Base-by-base conservation (phyloP, 1,140 invertebrate genomes). In the Prorops nasuta region DNA sequence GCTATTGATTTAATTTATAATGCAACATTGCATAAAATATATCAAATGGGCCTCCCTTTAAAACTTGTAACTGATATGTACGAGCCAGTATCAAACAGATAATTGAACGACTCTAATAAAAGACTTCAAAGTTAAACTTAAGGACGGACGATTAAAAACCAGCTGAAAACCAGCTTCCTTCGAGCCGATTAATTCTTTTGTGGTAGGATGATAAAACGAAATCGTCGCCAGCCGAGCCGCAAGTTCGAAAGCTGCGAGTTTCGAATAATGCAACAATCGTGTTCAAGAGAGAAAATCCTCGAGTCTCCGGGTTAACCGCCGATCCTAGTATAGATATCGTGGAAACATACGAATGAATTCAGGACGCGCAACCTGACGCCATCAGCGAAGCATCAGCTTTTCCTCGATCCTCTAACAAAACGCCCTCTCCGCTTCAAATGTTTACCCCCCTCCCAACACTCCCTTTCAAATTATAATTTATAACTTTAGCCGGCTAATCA, bases 211-310 rank as follows among this genome's bases (percentile, higher is more conserved):
- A 41, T 24, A 39, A 41, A 46, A 40, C 44, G 57, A 51, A 43
- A 21, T 36, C 46, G 38, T 48, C 49, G 49, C 31, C 47, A 50
- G 62, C 48, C 24, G 24, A 10, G 4, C 24, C 65, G 46, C 69
- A 70, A 72, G 65, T 72, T 76, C 66, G 61, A 71, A 74, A 69
- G 70, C 72, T 63, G 62, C 44, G 59, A 62, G 56, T 56, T 48
- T 49, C 59, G 70, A 72, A 74, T 74, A 72, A 72, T 74, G 67
- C 64, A 72, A 72, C 71, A 71, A 67, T 74, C 69, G 60, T 73
- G 67, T 68, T 60, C 54, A 49, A 56, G 58, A 55, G 51, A 49
- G 52, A 43, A 60, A 48, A 60, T 59, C 51, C 16, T 44, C 32
- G 39, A 51, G 44, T 50, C 32, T 28, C 48, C 56, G 42, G 45